Base-by-base conservation (phyloP, 2,888 invertebrate genomes). In the Epinotia bilunana region DNA sequence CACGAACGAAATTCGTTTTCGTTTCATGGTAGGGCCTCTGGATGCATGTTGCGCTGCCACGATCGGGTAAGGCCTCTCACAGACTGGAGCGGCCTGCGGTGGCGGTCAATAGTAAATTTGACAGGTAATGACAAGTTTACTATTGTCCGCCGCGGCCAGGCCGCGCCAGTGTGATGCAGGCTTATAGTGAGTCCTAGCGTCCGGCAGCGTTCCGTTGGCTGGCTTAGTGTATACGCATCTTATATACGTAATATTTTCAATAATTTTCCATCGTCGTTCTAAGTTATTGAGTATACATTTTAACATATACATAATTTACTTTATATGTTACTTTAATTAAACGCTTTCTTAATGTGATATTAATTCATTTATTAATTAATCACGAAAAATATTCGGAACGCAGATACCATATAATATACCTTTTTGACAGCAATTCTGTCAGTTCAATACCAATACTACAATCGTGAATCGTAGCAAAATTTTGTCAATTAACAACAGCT, bases 401-500 rank as follows among this genome's bases (percentile, higher is more conserved):
- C 64, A 61, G 33, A 3, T 20, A 20, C 39, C 3, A 23, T 46
- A 39, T 7, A 46, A 23, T 46, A 39, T 60, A n/a, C 6, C 11
- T 55, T 49, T 64, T 73, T 79, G 77, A 77, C 78, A 77, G 78
- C 67, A 46, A 73, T n/a, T 20, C 62, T 74, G 76, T 71, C 77
- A 76, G 70, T 75, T 72, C 75, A 72, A 72, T 72, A 75, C 39
- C 75, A 72, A 72, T 72, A 75, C 39, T 65, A 75, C 61, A 62
- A 75, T 75, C 61, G 76, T 80, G 79, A 80, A 80, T 84, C 83
- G 84, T 85, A 85, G 82, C 82, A 81, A 86, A 85, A 87, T 86
- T 87, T 88, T 86, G 90, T 90, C 90, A 90, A 90, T 87, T 90
- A 86, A 75, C 83, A 87, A 91, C 93, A 93, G 92, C 92, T 93